Evolutionary conservation across 2,797 vertebrate genomes (phyloP).

Genomic region (Acanthurus tractus): DNA sequence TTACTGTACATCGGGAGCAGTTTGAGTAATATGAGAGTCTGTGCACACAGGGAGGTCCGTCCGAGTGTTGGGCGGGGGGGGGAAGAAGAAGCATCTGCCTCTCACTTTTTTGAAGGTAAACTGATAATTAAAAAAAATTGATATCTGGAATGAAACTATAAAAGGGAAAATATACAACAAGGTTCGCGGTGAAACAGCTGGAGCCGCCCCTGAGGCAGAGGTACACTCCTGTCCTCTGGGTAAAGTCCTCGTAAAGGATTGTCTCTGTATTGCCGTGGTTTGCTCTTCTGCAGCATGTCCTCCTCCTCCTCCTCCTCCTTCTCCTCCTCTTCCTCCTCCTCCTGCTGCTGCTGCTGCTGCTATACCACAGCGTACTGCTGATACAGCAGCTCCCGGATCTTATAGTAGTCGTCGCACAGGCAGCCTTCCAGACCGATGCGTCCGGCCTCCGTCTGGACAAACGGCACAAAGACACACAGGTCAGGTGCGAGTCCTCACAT

Average conservation of each 20-base stretch:
- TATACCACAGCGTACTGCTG: constrained; percentile 98
- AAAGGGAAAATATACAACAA: constrained; percentile 67
- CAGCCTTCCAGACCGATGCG: constrained; percentile 98
- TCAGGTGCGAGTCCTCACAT: constrained; percentile 33
- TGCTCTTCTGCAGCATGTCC: constrained; percentile 39
- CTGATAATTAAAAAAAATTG: constrained; percentile 51
- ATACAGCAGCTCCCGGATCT: constrained; percentile 98
- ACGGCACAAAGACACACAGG: constrained; percentile 49
- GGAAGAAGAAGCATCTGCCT: constrained; percentile 44
- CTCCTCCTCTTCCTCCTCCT: not conserved
- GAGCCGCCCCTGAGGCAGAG: constrained; percentile 45
- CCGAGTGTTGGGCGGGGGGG: not conserved
- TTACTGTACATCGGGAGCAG: constrained; percentile 39
- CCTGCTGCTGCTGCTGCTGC: constrained; percentile 50
- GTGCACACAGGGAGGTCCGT: constrained; percentile 43
- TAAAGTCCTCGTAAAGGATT: constrained; percentile 66
- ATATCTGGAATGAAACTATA: constrained; percentile 51
- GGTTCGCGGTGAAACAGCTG: constrained; percentile 58
- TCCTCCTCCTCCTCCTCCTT: constrained; percentile 9
- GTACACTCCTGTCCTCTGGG: constrained; percentile 45
- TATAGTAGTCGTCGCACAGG: constrained; percentile 98
- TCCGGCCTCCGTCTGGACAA: constrained; percentile 95
- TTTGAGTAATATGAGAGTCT: constrained; percentile 14
- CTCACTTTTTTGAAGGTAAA: constrained; percentile 43
- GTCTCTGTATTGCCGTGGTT: constrained; percentile 57